Conservation (phyloP, 2,888 invertebrate species). For the Sphaerophoria rueppellii region DNA sequence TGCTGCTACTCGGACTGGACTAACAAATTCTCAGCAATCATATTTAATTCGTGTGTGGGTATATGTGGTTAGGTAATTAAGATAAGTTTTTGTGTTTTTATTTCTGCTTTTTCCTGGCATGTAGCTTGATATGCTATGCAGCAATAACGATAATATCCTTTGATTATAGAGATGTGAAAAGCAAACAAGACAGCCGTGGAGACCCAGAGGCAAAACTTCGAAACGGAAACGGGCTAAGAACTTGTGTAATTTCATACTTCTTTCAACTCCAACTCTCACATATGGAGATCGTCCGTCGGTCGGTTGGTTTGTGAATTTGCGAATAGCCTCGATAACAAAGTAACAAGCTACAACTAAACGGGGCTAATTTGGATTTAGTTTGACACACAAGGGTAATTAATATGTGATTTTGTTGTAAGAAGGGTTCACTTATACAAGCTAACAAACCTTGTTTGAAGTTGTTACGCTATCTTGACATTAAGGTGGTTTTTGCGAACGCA, state of each 20-base stretch:
- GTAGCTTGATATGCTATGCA: slow-evolving; percentile 50
- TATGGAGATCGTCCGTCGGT: slow-evolving; percentile 14
- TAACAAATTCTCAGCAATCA: slow-evolving; percentile 3
- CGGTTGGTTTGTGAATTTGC: background rate
- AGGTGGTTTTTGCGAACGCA: background rate
- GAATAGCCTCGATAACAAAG: slow-evolving; percentile 3
- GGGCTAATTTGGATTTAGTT: slow-evolving; percentile 15
- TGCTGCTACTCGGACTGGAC: slow-evolving; percentile 10
- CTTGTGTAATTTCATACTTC: slow-evolving; percentile 53
- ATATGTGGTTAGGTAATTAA: slow-evolving; percentile 68
- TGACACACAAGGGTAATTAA: slow-evolving; percentile 21
- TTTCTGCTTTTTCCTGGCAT: background rate
- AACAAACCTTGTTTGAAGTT: background rate
- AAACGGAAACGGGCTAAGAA: slow-evolving; percentile 55
- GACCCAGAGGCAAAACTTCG: slow-evolving; percentile 11
- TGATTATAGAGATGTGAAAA: slow-evolving; percentile 58
- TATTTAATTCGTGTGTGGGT: slow-evolving; percentile 41
- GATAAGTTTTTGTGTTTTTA: slow-evolving; percentile 37
- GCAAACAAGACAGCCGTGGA: slow-evolving; percentile 1
- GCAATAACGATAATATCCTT: slow-evolving; percentile 64
- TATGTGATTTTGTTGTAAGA: slow-evolving; percentile 27
- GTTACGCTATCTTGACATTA: background rate
- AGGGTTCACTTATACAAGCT: background rate
- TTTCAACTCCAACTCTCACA: slow-evolving; percentile 6
- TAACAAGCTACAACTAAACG: background rate